Conservation (phyloP, 2,113 vertebrate species). For the Aldabrachelys gigantea region DNA sequence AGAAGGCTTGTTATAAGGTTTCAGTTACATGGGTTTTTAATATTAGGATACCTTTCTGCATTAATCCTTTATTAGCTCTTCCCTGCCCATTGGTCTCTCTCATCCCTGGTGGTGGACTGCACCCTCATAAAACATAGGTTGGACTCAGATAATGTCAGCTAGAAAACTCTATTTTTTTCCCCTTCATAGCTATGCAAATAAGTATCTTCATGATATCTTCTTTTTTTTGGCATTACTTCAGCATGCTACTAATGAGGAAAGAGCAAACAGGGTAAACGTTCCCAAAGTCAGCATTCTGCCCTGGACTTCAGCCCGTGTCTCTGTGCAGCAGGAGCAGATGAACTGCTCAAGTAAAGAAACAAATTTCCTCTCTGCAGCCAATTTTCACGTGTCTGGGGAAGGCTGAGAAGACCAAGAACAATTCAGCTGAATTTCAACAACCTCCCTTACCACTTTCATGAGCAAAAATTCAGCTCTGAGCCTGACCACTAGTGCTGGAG, state of each 20-base stretch:
- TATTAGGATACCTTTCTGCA: background rate
- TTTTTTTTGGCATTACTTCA: background rate
- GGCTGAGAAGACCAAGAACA: background rate
- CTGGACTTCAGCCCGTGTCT: background rate
- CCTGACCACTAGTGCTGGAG: constrained; percentile 17
- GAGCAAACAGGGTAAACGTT: background rate
- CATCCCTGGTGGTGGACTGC: background rate
- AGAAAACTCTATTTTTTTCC: background rate
- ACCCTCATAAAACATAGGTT: background rate
- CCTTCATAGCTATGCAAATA: background rate
- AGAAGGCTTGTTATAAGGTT: background rate
- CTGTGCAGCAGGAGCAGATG: background rate
- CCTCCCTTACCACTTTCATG: background rate
- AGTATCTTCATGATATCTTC: background rate
- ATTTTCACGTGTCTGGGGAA: background rate
- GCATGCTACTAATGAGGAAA: constrained; percentile 16
- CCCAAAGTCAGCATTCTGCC: background rate
- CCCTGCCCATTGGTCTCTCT: background rate
- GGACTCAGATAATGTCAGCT: background rate
- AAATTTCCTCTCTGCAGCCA: constrained; percentile 6
- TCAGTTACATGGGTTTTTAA: constrained; percentile 18
- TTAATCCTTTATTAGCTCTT: constrained; percentile 20
- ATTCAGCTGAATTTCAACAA: background rate
- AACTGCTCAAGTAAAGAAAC: constrained; percentile 8
- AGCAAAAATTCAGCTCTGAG: background rate